phyloP scores from a whole-genome alignment of 2,797 vertebrate species.

The Tenualosa ilisha region DNA sequence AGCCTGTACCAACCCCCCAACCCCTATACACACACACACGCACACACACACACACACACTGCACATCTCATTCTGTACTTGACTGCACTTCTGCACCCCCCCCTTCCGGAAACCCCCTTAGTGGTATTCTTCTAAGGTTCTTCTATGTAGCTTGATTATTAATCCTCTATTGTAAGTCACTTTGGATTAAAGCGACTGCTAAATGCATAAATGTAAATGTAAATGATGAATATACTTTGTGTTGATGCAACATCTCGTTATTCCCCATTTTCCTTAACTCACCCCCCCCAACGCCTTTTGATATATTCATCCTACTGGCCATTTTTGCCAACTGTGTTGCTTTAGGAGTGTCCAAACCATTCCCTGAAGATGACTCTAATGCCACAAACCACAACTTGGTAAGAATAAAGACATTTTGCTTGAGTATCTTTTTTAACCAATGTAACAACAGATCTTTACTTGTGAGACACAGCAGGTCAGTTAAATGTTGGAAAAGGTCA shows the following conservation, averaged over 20 bases:
- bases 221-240: background rate
- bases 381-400: constrained; percentile 78
- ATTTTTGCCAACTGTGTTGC: constrained; percentile 77
- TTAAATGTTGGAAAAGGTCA: background rate
- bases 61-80: no score
- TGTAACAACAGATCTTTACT: background rate
- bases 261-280: constrained; percentile 32
- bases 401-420: constrained; percentile 34
- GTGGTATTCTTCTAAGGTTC: no score
- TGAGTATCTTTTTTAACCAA: background rate
- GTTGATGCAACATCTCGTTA: background rate
- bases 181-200: no score
- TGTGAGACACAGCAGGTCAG: background rate
- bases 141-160: background rate
- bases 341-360: constrained; percentile 74
- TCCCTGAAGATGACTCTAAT: constrained; percentile 77
- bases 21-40: no score
- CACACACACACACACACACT: no score
- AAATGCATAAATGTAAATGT: no score
- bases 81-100: no score
- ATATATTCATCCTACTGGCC: constrained; percentile 76
- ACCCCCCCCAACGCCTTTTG: constrained; percentile 64
- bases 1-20: no score
- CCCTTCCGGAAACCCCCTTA: no score
- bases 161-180: background rate